Percentiles rank a stretch among this genome's conserved stretches.
Conservation (phyloP, 2,888 invertebrate species). For the Phoenoteleia sp. region DNA sequence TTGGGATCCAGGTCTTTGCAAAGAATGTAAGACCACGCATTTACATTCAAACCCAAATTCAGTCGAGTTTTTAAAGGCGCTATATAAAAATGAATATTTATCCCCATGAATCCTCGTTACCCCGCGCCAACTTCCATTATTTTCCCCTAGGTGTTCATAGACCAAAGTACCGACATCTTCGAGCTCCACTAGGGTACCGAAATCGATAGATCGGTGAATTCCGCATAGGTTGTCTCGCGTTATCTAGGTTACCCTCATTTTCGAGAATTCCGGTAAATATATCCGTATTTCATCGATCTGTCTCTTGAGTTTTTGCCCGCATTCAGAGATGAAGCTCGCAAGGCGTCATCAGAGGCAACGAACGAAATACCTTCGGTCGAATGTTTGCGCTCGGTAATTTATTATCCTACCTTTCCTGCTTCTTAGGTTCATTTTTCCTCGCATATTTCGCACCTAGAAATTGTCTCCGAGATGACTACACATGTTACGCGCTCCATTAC, state of each 20-base stretch:
- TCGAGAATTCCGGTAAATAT: slow-evolving; percentile 26
- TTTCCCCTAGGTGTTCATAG: too few species aligned
- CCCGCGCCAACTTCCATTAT: too few species aligned
- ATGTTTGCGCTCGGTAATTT: neutral
- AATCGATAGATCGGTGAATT: slow-evolving; percentile 1
- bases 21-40: too few species aligned
- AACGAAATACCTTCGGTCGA: slow-evolving; percentile 18
- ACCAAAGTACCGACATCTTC: too few species aligned
- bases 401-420: neutral
- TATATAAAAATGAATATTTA: too few species aligned
- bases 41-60: too few species aligned
- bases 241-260: slow-evolving; percentile 12
- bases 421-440: slow-evolving; percentile 2
- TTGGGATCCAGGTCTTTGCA: too few species aligned
- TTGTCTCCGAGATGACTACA: too few species aligned
- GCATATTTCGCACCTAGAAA: too few species aligned
- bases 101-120: neutral
- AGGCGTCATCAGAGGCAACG: slow-evolving; percentile 3
- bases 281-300: slow-evolving; percentile 41
- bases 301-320: slow-evolving; percentile 1
- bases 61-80: too few species aligned
- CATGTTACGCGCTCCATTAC: too few species aligned
- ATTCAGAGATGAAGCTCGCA: neutral
- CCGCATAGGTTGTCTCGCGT: neutral
- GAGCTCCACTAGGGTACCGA: too few species aligned